Base-by-base conservation (phyloP, 2,113 vertebrate genomes). In the Australoheros scitulus region DNA sequence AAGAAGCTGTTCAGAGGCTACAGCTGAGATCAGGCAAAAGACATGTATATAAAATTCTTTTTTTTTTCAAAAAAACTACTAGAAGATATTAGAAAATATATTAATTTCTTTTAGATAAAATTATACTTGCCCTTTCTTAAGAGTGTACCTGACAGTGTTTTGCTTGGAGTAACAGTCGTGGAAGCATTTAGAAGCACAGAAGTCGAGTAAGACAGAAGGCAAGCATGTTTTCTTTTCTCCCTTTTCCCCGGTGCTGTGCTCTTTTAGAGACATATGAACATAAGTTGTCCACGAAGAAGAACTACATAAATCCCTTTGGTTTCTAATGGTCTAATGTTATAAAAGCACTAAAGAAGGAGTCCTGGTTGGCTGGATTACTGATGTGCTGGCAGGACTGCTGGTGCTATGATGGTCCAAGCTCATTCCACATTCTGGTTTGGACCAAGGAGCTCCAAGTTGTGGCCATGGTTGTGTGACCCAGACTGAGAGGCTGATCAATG, bases 71-170 rank as follows among this genome's bases (percentile, higher is more conserved):
- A 86, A 64, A 79, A 61, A 76, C 61, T 85, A 87, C 11, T 32
- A 59, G 86, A 88, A 77, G 78, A 80, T 82, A 92, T 86, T 89
- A 82, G 79, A 92, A 95, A 94, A 96, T 95, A 96, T 95, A 95
- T 96, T 95, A 95, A 91, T 93, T 94, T 94, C 64, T 93, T 89
- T 93, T 92, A 95, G 94, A 93, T 94, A 95, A 91, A 94, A 91
- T 80, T 52, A 92, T 79, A 89, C 63, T 81, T 87, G 88, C 89
- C 89, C 83, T 89, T 88, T 77, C 11, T 83, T 20, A 57, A 60
- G 2, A 83, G 80, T 65, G 91, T 91, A 90, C 87, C 89, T 87
- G 88, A 87, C 58, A 24, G 64, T 68, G 61, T 79, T 91, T 82
- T 5, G 56, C 83, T 89, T 88, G 88, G 29, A 85, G 26, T 56